Conservation (phyloP, 1,140 invertebrate genomes). For the Leucophenga varia region DNA sequence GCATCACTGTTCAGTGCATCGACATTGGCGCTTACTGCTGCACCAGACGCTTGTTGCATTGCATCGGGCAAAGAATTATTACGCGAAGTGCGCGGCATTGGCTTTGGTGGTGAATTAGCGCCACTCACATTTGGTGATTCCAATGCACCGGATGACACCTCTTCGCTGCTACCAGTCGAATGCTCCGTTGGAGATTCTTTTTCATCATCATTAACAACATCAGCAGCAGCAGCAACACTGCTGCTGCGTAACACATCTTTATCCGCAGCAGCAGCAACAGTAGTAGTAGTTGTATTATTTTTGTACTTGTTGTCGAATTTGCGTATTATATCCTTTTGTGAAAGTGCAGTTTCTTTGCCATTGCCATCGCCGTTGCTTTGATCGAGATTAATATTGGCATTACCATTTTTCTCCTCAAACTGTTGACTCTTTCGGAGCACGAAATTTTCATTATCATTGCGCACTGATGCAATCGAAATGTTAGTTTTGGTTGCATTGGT, state of each 20-base stretch:
- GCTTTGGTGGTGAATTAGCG: slow-evolving; percentile 67
- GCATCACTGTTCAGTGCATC: slow-evolving; percentile 22
- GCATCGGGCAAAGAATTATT: slow-evolving; percentile 65
- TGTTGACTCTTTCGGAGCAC: slow-evolving; percentile 37
- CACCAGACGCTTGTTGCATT: slow-evolving; percentile 2
- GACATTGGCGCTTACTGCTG: slow-evolving; percentile 13
- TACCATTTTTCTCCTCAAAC: slow-evolving; percentile 40
- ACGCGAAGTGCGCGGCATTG: slow-evolving; percentile 69
- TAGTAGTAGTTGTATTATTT: too few relatives aligned
- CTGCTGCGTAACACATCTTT: slow-evolving; percentile 26
- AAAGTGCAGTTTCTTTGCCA: slow-evolving; percentile 27
- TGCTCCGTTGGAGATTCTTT: slow-evolving; percentile 45
- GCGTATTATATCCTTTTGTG: slow-evolving; percentile 35
- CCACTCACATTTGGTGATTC: slow-evolving; percentile 36
- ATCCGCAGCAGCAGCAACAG: slow-evolving; percentile 50
- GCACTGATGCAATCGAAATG: slow-evolving; percentile 20
- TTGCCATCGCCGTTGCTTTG: slow-evolving; percentile 14
- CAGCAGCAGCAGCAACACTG: slow-evolving; percentile 1
- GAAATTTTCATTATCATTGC: slow-evolving; percentile 41
- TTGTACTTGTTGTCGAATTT: slow-evolving; percentile 55
- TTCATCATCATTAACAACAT: slow-evolving; percentile 31
- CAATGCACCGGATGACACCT: slow-evolving; percentile 32
- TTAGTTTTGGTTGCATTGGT: slow-evolving; percentile 15
- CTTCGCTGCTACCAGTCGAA: slow-evolving; percentile 47
- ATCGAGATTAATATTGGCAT: slow-evolving; percentile 26